Base-by-base conservation (phyloP, 2,113 vertebrate species). In the Platysteira castanea region DNA sequence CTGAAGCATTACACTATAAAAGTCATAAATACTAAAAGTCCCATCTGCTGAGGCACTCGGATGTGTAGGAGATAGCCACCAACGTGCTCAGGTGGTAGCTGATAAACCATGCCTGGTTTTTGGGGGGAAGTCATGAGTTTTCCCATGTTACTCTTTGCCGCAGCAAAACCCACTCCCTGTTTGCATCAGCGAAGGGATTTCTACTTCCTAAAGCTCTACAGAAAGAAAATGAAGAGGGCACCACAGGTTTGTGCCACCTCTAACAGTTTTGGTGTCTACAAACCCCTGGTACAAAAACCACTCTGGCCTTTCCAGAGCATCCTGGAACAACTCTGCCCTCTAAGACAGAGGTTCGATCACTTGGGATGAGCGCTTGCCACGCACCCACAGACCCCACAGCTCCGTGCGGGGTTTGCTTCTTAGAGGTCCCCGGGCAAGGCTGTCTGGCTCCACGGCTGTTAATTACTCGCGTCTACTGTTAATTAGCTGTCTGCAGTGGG, bases 381-480 rank as follows among this genome's bases (percentile, higher is more conserved):
- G 2, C 41, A 80, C 86, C 69, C 82, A 10, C 46, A 4, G 59
- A 49, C 70, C 69, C 10, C 20, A 1, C 68, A 27, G 12, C 77
- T 86, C 49, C 10, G 59, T 84, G 75, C 41, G 1, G 59, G 49
- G 39, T 92, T 84, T 81, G 83, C 70, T 84, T 64, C 95, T 88
- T 39, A 19, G 65, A 92, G 90, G 79, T 95, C 96, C 88, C 14
- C 49, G 88, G 96, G 95, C 96, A 91, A 77, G n/a, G 92, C 94
- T 98, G 97, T 94, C 96, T 97, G 97, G 86, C 92, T 96, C 94
- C 96, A 88, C 80, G 95, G 97, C 97, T 96, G 97, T 97, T 98
- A 98, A 98, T 98, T 97, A 98, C 96, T 96, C 17, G 41, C 4
- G 33, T 90, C 96, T 90, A 63, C 95, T 96, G 91, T 98, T 98